phyloP scores from a whole-genome alignment of 1,140 invertebrate genomes.

The Heliconius nattereri region DNA sequence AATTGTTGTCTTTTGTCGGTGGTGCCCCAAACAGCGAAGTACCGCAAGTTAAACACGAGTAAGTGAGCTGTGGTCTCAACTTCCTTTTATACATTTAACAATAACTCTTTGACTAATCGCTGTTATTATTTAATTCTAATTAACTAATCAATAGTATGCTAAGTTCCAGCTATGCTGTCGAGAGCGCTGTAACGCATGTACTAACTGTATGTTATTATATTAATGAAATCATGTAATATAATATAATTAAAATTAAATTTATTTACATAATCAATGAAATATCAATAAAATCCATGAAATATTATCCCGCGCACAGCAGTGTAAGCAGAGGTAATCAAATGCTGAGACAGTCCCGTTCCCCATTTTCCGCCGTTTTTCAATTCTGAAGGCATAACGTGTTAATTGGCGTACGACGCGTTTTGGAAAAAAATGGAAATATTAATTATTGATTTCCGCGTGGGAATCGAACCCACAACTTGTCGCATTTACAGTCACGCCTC shows the following conservation, averaged over 20 bases:
- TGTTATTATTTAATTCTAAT: slow-evolving; percentile 72
- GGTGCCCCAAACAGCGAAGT: slow-evolving; percentile 81
- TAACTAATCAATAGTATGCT: slow-evolving; percentile 49
- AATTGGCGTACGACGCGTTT: too few relatives aligned
- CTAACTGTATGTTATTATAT: slow-evolving; percentile 60
- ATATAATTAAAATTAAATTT: slow-evolving; percentile 40
- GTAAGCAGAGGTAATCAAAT: too few relatives aligned
- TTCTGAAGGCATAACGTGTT: too few relatives aligned
- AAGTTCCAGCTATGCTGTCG: slow-evolving; percentile 61
- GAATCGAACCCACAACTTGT: too few relatives aligned
- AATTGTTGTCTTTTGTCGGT: slow-evolving; percentile 82
- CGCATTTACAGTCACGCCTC: not conserved
- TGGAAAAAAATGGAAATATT: too few relatives aligned
- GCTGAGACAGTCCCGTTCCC: too few relatives aligned
- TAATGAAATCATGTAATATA: slow-evolving; percentile 37
- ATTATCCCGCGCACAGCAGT: not conserved
- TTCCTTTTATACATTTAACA: slow-evolving; percentile 69
- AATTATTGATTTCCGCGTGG: too few relatives aligned
- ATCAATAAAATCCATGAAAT: too few relatives aligned
- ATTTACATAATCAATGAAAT: slow-evolving; percentile 43
- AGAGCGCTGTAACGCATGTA: slow-evolving; percentile 61
- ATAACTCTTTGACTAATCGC: slow-evolving; percentile 74
- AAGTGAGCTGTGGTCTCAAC: slow-evolving; percentile 84
- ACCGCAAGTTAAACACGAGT: slow-evolving; percentile 80
- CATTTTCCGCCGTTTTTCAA: too few relatives aligned